Percentiles rank a stretch among this genome's conserved stretches.
Evolutionary conservation across 2,888 invertebrate species (phyloP).

Genomic region (Oeneis ivallda): DNA sequence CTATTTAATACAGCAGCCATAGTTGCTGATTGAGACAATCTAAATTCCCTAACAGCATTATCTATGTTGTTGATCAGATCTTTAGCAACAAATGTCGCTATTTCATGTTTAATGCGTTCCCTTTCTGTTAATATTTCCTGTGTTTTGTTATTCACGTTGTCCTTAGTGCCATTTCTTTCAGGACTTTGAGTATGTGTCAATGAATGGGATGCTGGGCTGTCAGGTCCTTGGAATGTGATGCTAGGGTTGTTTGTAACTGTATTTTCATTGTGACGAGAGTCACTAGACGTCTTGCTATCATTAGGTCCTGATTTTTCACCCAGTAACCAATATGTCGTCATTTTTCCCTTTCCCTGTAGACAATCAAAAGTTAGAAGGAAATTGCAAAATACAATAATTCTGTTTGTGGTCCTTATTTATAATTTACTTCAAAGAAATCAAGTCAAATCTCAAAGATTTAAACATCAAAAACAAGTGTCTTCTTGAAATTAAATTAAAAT

Average conservation of each 20-base stretch:
- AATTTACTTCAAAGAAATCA: neutral
- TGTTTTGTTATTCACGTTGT: conserved; percentile 50
- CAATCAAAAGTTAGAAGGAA: too few species aligned
- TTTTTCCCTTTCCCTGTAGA: conserved; percentile 91
- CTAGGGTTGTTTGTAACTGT: conserved; percentile 63
- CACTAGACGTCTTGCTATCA: conserved; percentile 45
- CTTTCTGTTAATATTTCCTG: conserved; percentile 65
- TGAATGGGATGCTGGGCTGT: conserved; percentile 73
- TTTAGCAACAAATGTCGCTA: conserved; percentile 74
- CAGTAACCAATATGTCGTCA: conserved; percentile 93
- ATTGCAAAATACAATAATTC: neutral
- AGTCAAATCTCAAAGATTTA: conserved; percentile 4
- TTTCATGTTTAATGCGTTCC: conserved; percentile 73
- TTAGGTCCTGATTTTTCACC: conserved; percentile 80
- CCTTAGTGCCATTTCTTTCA: conserved; percentile 59
- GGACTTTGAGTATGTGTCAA: conserved; percentile 68
- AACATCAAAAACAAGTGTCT: neutral
- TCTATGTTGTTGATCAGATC: conserved; percentile 75
- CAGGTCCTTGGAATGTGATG: conserved; percentile 76
- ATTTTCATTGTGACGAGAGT: conserved; percentile 49
- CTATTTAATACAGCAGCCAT: conserved; percentile 46
- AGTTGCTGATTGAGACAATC: conserved; percentile 68
- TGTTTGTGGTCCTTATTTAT: neutral
- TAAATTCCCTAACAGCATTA: conserved; percentile 67
- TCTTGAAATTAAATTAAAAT: conserved; percentile 11